phyloP scores from a whole-genome alignment of 2,797 vertebrate species.

The Intellagama lesueurii region DNA sequence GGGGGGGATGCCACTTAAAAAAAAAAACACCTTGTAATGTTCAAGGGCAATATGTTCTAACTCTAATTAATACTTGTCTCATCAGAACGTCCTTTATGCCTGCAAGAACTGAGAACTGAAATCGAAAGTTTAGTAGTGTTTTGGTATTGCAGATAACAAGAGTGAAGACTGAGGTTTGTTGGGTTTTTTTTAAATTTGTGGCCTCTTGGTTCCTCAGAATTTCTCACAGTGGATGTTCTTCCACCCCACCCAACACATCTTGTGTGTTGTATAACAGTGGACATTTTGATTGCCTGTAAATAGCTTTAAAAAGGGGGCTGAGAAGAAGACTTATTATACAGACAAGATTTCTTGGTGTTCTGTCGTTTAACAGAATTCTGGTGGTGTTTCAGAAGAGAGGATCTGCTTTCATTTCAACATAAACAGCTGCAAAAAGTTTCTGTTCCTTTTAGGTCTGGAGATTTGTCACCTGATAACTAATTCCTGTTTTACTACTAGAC shows the following conservation, averaged over 20 bases:
- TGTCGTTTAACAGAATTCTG: slow-evolving; percentile 22
- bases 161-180: fast-evolving
- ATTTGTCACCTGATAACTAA: neutral
- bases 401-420: neutral
- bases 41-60: neutral
- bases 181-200: fast-evolving
- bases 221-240: too few relatives aligned
- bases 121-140: slow-evolving; percentile 14
- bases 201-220: neutral
- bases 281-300: slow-evolving; percentile 22
- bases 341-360: neutral
- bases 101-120: slow-evolving; percentile 1
- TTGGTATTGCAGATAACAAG: neutral
- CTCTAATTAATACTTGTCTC: neutral
- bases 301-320: neutral
- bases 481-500: neutral
- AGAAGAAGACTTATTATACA: slow-evolving; percentile 8
- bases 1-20: neutral
- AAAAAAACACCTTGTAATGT: too few relatives aligned
- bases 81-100: neutral
- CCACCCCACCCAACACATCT: neutral
- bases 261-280: slow-evolving; percentile 13
- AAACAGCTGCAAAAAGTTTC: neutral
- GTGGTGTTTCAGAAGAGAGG: slow-evolving; percentile 10
- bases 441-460: neutral